Evolutionary conservation across 1,140 invertebrate species (phyloP).

Genomic region (Bacillus rossius): DNA sequence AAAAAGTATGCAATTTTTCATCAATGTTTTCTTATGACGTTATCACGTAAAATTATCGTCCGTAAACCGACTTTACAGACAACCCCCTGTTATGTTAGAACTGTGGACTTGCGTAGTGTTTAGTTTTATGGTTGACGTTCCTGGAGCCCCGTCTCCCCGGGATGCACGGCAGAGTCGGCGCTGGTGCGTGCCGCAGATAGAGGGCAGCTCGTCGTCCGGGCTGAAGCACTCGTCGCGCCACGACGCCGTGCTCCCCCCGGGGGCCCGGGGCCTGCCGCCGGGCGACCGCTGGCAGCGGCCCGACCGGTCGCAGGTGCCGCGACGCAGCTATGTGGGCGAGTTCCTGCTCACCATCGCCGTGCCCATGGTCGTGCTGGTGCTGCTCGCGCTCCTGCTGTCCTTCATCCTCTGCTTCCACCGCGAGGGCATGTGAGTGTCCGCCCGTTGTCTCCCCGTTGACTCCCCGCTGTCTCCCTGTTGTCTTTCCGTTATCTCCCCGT

Average conservation of each 20-base stretch:
- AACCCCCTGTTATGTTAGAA: too few species aligned
- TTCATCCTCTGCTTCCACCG: constrained; percentile 70
- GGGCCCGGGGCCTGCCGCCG: background rate
- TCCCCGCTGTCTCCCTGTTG: too few species aligned
- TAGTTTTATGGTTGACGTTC: too few species aligned
- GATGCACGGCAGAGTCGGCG: too few species aligned
- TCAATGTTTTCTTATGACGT: too few species aligned
- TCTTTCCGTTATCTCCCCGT: too few species aligned
- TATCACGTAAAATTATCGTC: too few species aligned
- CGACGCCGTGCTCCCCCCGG: background rate
- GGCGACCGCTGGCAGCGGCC: constrained; percentile 48
- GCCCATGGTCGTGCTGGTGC: constrained; percentile 58
- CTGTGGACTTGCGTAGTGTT: too few species aligned
- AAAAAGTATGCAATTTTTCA: too few species aligned
- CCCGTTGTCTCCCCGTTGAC: too few species aligned
- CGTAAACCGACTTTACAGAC: too few species aligned
- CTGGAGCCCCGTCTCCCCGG: too few species aligned
- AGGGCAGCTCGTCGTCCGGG: background rate
- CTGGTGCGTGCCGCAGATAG: background rate
- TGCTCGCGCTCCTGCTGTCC: constrained; percentile 60
- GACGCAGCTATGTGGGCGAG: constrained; percentile 63
- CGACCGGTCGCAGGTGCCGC: constrained; percentile 52
- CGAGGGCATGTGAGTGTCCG: constrained; percentile 74
- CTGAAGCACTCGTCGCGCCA: background rate
- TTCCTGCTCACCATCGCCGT: constrained; percentile 64